These are phyloP conservation scores for Sturmia bella DNA, from an alignment of 2,888 invertebrate genomes.

Conservation along the genomic window DNA sequence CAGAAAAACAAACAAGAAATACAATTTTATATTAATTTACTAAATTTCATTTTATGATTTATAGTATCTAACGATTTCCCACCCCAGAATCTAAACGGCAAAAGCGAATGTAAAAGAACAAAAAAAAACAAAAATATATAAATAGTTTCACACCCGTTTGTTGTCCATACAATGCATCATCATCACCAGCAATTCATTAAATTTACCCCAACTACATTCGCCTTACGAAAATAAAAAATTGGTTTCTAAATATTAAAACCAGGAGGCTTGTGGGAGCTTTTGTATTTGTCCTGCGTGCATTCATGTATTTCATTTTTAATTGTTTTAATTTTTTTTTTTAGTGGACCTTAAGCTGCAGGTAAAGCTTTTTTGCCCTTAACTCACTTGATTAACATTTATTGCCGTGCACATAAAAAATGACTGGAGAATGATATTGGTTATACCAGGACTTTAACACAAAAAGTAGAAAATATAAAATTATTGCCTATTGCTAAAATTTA, in stretches of 20 bases:
- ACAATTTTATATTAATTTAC: conserved; percentile 66
- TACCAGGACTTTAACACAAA: not conserved
- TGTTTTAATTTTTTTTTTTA: not conserved
- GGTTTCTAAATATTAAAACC: not conserved
- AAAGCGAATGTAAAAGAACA: conserved; percentile 25
- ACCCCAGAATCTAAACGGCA: conserved; percentile 46
- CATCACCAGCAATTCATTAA: not conserved
- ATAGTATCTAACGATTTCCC: conserved; percentile 61
- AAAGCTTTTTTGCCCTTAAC: conserved; percentile 56
- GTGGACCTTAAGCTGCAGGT: conserved; percentile 31
- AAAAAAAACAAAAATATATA: conserved; percentile 16
- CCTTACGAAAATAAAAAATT: not conserved
- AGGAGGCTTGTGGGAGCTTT: not conserved
- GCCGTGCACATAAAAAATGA: not conserved
- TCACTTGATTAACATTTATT: conserved; percentile 65
- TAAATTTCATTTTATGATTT: conserved; percentile 67
- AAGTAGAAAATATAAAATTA: not conserved
- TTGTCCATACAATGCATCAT: conserved; percentile 7
- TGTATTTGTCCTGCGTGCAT: not conserved
- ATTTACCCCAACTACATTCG: not conserved
- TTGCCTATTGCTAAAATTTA: conserved; percentile 20
- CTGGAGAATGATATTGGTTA: not conserved
- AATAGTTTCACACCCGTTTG: conserved; percentile 35
- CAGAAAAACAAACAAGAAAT: conserved; percentile 40
- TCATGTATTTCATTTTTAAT: not conserved